Base-by-base conservation (phyloP, 2,888 invertebrate genomes). In the Antheraea assamensis region DNA sequence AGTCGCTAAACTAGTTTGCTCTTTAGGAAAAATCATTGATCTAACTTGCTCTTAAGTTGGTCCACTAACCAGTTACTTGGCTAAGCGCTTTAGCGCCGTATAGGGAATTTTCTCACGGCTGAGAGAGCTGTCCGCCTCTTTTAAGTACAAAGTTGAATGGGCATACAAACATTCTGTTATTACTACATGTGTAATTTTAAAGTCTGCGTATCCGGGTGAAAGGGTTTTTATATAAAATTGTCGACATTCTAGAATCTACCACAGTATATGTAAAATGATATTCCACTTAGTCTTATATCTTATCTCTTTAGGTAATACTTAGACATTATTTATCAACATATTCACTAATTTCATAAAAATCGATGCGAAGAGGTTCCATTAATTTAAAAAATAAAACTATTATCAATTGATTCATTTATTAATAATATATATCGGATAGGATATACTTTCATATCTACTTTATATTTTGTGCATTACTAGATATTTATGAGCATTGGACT, bases 41-140 rank as follows among this genome's bases (percentile, higher is more conserved):
- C 74, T 76, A 78, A 76, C 76, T 73, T 77, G 71, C 76, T 42
- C 42, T 42, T 66, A 27, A 64, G 19, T 64, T 74, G 73, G 75
- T 49, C 75, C 75, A 74, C 71, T 72, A 68, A 68, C 68, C 68
- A 68, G 68, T 68, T 68, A 61, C 70, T 76, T 64, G 73, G 73
- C 72, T 75, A 73, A 74, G 76, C 71, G 76, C 75, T 75, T 76
- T 75, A 17, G n/a, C 68, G 42, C 73, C 75, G 55, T 74, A 76
- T 76, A 81, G 71, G 78, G 73, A 35, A 42, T 71, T 80, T 78
- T 80, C 81, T 77, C 81, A 80, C 77, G 81, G 76, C 76, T 72
- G 55, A 71, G 68, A 68, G 21, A 35, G 68, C 35, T 64, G 61
- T 24, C 24, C 24, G 15, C 58, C 58, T 58, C 58, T 58, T 24